phyloP scores from a whole-genome alignment of 1,140 invertebrate species.

The Conopomorpha cramerella region DNA sequence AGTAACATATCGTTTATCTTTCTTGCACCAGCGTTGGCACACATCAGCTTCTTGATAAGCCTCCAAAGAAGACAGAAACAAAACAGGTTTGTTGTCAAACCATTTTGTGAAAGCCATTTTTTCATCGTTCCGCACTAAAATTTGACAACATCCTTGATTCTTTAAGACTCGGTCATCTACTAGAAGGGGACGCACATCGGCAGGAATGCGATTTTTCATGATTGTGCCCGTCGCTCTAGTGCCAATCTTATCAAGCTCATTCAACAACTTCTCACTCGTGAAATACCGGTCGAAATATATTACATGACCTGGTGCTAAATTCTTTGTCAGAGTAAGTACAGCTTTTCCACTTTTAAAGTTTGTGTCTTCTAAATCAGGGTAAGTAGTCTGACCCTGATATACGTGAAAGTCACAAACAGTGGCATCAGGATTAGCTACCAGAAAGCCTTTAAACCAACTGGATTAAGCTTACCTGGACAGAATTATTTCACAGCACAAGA shows the following conservation, averaged over 20 bases:
- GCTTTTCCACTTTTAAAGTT: slow-evolving; percentile 9
- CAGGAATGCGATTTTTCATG: slow-evolving; percentile 9
- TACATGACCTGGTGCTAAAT: slow-evolving; percentile 5
- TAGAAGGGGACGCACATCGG: neutral
- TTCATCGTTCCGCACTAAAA: slow-evolving; percentile 3
- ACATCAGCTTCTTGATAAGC: slow-evolving; percentile 1
- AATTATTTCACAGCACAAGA: slow-evolving; percentile 6
- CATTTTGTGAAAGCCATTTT: slow-evolving; percentile 7
- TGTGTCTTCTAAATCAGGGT: slow-evolving; percentile 3
- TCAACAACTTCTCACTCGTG: slow-evolving; percentile 3
- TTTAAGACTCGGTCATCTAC: slow-evolving; percentile 4
- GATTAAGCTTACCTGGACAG: slow-evolving; percentile 6
- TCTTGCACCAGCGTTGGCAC: slow-evolving; percentile 6
- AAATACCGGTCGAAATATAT: slow-evolving; percentile 8
- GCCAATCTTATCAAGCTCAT: slow-evolving; percentile 1
- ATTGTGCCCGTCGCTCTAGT: slow-evolving; percentile 9
- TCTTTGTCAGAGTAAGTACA: slow-evolving; percentile 6
- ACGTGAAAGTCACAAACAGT: slow-evolving; percentile 5
- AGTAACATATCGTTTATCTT: neutral
- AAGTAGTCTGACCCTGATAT: slow-evolving; percentile 7
- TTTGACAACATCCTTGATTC: neutral
- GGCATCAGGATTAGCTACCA: slow-evolving; percentile 7
- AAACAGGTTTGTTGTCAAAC: slow-evolving; percentile 8
- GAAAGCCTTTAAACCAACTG: slow-evolving; percentile 7
- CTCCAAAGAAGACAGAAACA: slow-evolving; percentile 3